Evolutionary conservation across 2,797 vertebrate genomes (phyloP).

Genomic region (Setipinna tenuifilis): DNA sequence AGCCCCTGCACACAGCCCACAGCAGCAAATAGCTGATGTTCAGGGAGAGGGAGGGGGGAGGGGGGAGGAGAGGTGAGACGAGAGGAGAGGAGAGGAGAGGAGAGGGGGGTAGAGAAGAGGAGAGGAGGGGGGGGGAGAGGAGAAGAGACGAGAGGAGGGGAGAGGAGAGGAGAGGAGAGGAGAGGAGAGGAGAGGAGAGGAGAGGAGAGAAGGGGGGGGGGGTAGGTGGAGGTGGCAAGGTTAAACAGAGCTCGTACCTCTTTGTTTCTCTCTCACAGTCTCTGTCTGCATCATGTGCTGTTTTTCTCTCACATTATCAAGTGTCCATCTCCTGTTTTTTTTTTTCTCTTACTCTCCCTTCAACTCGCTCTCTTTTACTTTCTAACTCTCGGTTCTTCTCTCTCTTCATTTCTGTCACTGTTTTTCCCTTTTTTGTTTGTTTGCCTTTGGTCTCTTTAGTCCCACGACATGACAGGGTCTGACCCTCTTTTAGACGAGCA

Average conservation of each 20-base stretch:
- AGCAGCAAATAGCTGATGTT: slow-evolving; percentile 53
- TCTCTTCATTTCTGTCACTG: neutral
- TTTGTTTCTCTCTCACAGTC: neutral
- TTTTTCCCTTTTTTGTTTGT: too few relatives aligned
- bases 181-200: neutral
- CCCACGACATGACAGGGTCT: neutral
- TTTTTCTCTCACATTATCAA: neutral
- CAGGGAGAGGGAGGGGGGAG: slow-evolving; percentile 1
- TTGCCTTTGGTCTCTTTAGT: neutral
- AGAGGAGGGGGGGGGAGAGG: neutral
- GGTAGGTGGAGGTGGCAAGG: slow-evolving; percentile 15
- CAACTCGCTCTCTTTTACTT: neutral
- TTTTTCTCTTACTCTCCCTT: neutral
- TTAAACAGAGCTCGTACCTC: slow-evolving; percentile 24
- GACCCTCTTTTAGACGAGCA: neutral
- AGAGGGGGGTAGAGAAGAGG: neutral
- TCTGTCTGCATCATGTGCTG: neutral
- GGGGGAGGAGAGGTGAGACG: neutral
- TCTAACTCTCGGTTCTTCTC: neutral
- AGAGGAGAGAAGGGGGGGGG: neutral
- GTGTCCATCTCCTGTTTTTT: neutral
- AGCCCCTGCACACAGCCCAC: slow-evolving; percentile 49
- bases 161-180: neutral
- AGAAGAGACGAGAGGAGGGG: neutral
- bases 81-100: neutral